Evolutionary conservation across 2,888 invertebrate species (phyloP), one percentile per base, ranked within the genome.

Genomic region (Drosophila prolongata): DNA sequence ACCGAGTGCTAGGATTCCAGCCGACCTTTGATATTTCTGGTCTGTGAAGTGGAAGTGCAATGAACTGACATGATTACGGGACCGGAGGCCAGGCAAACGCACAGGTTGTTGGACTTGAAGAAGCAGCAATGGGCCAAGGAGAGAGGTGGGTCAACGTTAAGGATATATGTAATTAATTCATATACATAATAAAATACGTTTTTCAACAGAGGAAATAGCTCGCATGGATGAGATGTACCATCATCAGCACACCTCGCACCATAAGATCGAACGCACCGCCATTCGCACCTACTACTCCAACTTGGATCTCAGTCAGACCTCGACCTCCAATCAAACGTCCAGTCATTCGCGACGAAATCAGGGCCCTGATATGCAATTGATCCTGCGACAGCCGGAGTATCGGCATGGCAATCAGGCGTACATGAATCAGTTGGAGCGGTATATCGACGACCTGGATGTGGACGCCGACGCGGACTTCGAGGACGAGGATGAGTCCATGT

Each of bases 81-180:
- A 43, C 83, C 91, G 65, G 91, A 88, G 77, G 90, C 90, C 53
- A 85, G 89, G 58, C 90, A 90, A 79, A 86, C 89, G 68, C 92
- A 91, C 65, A 95, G 96, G 77, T 93, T 97, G 91, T 94, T 97
- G 89, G 97, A 98, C 93, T 95, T 96, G 93, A 98, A 98, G 93
- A 95, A 96, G 92, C 94, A 96, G 90, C 98, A 98, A 94, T 98
- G 98, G 98, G 97, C 97, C 84, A 95, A 94, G 92, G 98, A 98
- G 94, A 95, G 95, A 95, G 98, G 98, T 98, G 93, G 90, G 92
- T 61, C 14, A 30, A 30, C 30, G 1, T 1, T 1, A 6, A 10
- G 13, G 3, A 9, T 11, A 5, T 30, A 30, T 30, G 0, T 30
- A 8, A 0, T 8, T 6, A 9, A 1, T 3, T 9, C 9, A 49